Percentiles rank a stretch among this genome's conserved stretches.
phyloP scores from a whole-genome alignment of 2,113 vertebrate species.

The Dendropsophus ebraccatus region DNA sequence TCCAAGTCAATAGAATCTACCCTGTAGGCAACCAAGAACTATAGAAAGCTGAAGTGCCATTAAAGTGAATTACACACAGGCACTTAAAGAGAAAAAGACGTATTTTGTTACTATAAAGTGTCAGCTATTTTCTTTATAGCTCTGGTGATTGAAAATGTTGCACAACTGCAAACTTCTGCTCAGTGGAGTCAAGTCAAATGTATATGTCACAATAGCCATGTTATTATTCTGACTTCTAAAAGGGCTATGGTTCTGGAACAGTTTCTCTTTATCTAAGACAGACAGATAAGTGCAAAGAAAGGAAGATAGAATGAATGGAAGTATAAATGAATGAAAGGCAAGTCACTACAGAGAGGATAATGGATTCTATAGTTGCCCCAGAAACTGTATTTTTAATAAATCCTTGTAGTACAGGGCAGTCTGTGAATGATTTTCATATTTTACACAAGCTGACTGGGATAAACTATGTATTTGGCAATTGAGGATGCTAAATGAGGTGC shows the following conservation, averaged over 20 bases:
- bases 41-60: slow-evolving; percentile 72
- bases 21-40: slow-evolving; percentile 69
- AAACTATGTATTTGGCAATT: too few species aligned
- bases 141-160: slow-evolving; percentile 71
- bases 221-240: background rate
- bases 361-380: too few species aligned
- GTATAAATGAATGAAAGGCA: too few species aligned
- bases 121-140: slow-evolving; percentile 66
- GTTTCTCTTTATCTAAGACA: background rate
- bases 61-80: slow-evolving; percentile 78
- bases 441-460: too few species aligned
- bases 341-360: too few species aligned
- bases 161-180: slow-evolving; percentile 43
- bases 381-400: too few species aligned
- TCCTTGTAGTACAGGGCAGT: too few species aligned
- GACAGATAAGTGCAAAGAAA: background rate
- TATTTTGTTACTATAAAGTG: slow-evolving; percentile 73
- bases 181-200: slow-evolving; percentile 28
- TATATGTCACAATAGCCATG: background rate
- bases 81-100: slow-evolving; percentile 75
- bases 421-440: too few species aligned
- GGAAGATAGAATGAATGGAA: background rate
- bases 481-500: too few species aligned
- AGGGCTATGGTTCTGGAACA: background rate
- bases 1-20: slow-evolving; percentile 76